phyloP scores from a whole-genome alignment of 2,797 vertebrate species.

The Distichodus sexfasciatus region DNA sequence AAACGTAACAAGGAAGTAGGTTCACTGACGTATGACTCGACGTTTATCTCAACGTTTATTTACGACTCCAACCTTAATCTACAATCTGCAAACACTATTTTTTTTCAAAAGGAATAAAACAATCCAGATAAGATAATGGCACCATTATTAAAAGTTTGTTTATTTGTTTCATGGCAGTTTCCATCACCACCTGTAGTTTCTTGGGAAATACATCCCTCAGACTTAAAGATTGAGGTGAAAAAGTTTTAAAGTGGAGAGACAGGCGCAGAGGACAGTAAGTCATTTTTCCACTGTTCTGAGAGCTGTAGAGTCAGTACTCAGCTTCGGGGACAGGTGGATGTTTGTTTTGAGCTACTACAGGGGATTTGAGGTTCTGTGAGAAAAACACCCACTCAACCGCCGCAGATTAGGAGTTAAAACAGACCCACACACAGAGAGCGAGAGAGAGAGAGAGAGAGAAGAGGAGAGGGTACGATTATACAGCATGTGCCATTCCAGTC shows the following conservation, averaged over 20 bases:
- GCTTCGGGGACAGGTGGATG: slow-evolving; percentile 71
- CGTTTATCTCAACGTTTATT: too few relatives aligned
- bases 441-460: neutral
- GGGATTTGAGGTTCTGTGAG: slow-evolving; percentile 74
- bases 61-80: too few relatives aligned
- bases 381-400: slow-evolving; percentile 71
- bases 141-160: too few relatives aligned
- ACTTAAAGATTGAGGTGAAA: too few relatives aligned
- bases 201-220: too few relatives aligned
- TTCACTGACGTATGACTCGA: too few relatives aligned
- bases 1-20: too few relatives aligned
- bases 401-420: slow-evolving; percentile 70
- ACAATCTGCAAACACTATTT: too few relatives aligned
- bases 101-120: too few relatives aligned
- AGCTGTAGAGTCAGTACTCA: slow-evolving; percentile 60
- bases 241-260: neutral
- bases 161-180: too few relatives aligned
- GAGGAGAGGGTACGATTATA: slow-evolving; percentile 23
- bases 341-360: slow-evolving; percentile 66
- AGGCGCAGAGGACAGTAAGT: neutral
- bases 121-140: too few relatives aligned
- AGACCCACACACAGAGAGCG: slow-evolving; percentile 54
- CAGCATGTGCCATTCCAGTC: slow-evolving; percentile 3
- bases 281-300: slow-evolving; percentile 54
- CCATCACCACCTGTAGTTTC: too few relatives aligned